phyloP scores from a whole-genome alignment of 2,888 invertebrate species.

The Beris chalybata region DNA sequence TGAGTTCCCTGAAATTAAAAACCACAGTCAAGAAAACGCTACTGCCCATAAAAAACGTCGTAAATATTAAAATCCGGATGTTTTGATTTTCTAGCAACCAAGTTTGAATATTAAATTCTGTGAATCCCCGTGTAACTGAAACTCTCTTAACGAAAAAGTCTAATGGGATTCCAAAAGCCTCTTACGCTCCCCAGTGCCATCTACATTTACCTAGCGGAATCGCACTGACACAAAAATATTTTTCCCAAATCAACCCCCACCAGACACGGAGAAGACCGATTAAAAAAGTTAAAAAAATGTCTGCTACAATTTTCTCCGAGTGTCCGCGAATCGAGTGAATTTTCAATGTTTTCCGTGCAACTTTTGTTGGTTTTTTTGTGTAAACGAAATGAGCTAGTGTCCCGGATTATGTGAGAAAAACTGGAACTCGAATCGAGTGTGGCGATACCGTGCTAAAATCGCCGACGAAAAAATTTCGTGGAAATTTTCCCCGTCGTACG shows the following conservation, averaged over 20 bases:
- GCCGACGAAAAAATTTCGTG: not conserved
- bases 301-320: slow-evolving; percentile 27
- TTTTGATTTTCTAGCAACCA: too few relatives aligned
- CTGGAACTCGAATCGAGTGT: slow-evolving; percentile 4
- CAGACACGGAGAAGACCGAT: slow-evolving; percentile 10
- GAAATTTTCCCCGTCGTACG: too few relatives aligned
- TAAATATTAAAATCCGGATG: too few relatives aligned
- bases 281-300: slow-evolving; percentile 34
- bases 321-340: slow-evolving; percentile 12
- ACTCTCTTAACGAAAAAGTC: too few relatives aligned
- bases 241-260: slow-evolving; percentile 20
- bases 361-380: slow-evolving; percentile 7
- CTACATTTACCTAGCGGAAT: not conserved
- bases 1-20: too few relatives aligned
- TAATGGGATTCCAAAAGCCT: too few relatives aligned
- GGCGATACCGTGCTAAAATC: not conserved
- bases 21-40: too few relatives aligned
- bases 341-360: slow-evolving; percentile 16
- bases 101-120: too few relatives aligned
- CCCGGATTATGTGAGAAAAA: slow-evolving; percentile 21
- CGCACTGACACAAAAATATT: slow-evolving; percentile 1
- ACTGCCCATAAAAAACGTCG: too few relatives aligned
- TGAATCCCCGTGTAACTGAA: too few relatives aligned
- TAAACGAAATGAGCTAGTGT: slow-evolving; percentile 13
- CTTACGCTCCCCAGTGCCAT: not conserved